Evolutionary conservation across 2,888 invertebrate genomes (phyloP).

Genomic region (Platycheirus rosarum): DNA sequence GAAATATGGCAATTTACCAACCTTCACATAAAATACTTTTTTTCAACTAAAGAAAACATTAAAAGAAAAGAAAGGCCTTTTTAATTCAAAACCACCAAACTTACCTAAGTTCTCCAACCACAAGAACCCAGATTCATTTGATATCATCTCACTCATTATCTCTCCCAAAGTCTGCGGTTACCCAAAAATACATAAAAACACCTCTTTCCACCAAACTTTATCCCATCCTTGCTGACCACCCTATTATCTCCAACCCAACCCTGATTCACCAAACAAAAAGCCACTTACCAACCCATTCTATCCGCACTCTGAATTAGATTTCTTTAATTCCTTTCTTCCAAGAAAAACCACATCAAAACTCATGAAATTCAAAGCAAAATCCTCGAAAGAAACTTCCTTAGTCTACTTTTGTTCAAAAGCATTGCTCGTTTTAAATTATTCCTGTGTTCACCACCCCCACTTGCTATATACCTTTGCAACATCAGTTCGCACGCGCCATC

Average conservation of each 20-base stretch:
- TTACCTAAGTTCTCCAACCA: too few relatives aligned
- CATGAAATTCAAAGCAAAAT: constrained; percentile 51
- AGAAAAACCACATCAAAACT: constrained; percentile 62
- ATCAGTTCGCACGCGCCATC: neutral
- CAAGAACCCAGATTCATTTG: too few relatives aligned
- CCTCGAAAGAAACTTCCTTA: constrained; percentile 23
- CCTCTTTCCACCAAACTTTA: neutral
- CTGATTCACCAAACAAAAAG: neutral
- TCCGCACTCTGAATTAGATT: constrained; percentile 21
- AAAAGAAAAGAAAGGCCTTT: too few relatives aligned
- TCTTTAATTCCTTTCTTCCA: constrained; percentile 1
- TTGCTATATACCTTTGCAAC: neutral
- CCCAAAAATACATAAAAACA: neutral
- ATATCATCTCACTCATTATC: neutral
- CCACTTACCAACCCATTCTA: neutral
- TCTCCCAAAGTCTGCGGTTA: neutral
- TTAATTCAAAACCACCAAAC: too few relatives aligned
- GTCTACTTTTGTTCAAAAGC: neutral
- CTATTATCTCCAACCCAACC: neutral
- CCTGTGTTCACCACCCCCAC: neutral
- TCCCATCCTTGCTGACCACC: neutral
- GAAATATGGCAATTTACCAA: too few relatives aligned
- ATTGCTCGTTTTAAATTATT: constrained; percentile 6
- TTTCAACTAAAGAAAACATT: too few relatives aligned
- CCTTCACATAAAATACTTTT: too few relatives aligned